phyloP scores from a whole-genome alignment of 2,797 vertebrate species.

The Silurus lanzhouensis region DNA sequence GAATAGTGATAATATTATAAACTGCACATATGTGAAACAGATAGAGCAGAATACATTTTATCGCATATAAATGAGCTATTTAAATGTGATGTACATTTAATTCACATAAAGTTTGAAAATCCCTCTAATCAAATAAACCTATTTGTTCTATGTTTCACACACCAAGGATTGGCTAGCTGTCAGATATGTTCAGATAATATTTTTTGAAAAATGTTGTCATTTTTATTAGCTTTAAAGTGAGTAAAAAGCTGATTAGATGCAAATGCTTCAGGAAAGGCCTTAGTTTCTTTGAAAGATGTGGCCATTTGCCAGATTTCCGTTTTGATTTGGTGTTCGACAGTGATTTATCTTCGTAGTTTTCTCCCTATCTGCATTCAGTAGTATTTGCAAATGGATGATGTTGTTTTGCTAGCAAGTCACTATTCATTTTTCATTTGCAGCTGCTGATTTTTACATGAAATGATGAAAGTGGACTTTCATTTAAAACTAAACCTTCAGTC shows the following conservation, averaged over 20 bases:
- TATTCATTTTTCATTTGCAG: slow-evolving; percentile 6
- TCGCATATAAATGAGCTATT: neutral
- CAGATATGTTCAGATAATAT: slow-evolving; percentile 19
- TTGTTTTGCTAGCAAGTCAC: slow-evolving; percentile 54
- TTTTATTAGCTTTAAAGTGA: neutral
- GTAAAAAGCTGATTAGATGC: slow-evolving; percentile 27
- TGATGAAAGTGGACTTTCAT: slow-evolving; percentile 54
- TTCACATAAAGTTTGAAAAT: neutral
- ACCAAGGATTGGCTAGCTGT: neutral
- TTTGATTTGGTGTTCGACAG: neutral
- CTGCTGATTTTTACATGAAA: neutral
- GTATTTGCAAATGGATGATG: slow-evolving; percentile 41
- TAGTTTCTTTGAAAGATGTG: slow-evolving; percentile 23
- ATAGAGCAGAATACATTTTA: slow-evolving; percentile 13
- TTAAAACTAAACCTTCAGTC: neutral
- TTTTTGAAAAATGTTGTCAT: neutral
- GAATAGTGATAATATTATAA: slow-evolving; percentile 11
- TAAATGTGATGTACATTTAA: slow-evolving; percentile 1
- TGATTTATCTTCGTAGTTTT: slow-evolving; percentile 34
- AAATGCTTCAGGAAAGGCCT: neutral
- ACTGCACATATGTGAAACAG: slow-evolving; percentile 1
- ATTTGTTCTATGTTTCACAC: neutral
- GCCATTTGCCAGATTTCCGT: slow-evolving; percentile 27
- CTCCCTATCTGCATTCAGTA: slow-evolving; percentile 33
- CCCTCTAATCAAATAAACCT: neutral